Percentiles rank a stretch among this genome's conserved stretches.
phyloP scores from a whole-genome alignment of 2,797 vertebrate species.

The Micromesistius poutassou region DNA sequence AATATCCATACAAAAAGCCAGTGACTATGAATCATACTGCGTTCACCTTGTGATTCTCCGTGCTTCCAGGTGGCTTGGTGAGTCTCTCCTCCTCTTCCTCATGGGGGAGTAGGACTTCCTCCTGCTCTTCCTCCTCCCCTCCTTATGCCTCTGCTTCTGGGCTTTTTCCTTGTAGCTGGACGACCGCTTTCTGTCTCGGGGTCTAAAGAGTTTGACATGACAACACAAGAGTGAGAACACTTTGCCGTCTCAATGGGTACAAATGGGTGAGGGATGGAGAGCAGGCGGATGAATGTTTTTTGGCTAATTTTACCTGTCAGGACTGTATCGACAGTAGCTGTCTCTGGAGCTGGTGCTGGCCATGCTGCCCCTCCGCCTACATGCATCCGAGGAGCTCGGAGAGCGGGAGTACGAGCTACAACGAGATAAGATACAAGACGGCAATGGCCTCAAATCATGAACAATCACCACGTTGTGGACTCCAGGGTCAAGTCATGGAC shows the following conservation, averaged over 20 bases:
- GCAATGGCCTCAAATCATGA: conserved; percentile 9
- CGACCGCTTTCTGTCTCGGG: conserved; percentile 65
- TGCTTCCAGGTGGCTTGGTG: conserved; percentile 95
- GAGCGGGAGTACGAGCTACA: conserved; percentile 87
- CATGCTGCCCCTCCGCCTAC: conserved; percentile 78
- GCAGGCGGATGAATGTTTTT: neutral
- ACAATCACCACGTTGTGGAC: neutral
- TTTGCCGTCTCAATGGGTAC: neutral
- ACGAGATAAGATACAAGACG: conserved; percentile 10
- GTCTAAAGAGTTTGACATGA: conserved; percentile 40
- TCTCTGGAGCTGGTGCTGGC: conserved; percentile 80
- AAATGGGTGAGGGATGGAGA: neutral
- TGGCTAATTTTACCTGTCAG: conserved; percentile 74
- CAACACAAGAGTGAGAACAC: neutral
- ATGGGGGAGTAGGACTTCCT: conserved; percentile 87
- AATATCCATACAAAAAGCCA: neutral
- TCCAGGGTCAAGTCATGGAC: neutral
- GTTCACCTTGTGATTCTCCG: conserved; percentile 92
- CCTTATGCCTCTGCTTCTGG: conserved; percentile 52
- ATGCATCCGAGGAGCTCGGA: conserved; percentile 78
- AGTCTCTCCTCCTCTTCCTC: conserved; percentile 93
- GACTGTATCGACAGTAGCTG: conserved; percentile 83
- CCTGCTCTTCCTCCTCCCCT: conserved; percentile 69
- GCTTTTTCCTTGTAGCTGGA: conserved; percentile 71
- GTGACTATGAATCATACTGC: conserved; percentile 10